phyloP scores from a whole-genome alignment of 2,797 vertebrate species.

The Centroberyx gerrardi region DNA sequence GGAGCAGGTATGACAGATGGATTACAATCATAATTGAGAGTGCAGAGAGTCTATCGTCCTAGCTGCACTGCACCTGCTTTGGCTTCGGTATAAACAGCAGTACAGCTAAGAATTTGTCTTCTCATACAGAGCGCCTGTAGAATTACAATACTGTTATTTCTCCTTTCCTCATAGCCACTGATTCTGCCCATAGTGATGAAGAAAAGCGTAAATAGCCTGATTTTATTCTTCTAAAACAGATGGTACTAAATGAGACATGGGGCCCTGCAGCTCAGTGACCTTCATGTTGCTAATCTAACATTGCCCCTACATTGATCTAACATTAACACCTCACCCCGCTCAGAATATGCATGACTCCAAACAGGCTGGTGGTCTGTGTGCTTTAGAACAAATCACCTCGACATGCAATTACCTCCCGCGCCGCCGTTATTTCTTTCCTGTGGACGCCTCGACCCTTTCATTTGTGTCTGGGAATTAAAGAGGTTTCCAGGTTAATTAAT shows the following conservation, averaged over 20 bases:
- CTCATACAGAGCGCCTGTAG: constrained; percentile 49
- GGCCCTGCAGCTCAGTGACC: constrained; percentile 70
- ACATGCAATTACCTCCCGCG: constrained; percentile 83
- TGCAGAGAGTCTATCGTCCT: constrained; percentile 69
- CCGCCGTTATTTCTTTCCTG: constrained; percentile 73
- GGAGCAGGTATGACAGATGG: constrained; percentile 82
- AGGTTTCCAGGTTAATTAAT: constrained; percentile 84
- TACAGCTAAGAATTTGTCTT: constrained; percentile 70
- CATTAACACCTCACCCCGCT: constrained; percentile 76
- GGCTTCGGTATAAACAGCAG: constrained; percentile 71
- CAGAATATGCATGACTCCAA: constrained; percentile 77
- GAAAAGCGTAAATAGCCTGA: constrained; percentile 50
- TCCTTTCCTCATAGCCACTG: constrained; percentile 16
- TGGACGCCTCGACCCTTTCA: constrained; percentile 71
- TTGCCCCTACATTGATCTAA: constrained; percentile 77
- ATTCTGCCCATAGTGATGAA: constrained; percentile 53
- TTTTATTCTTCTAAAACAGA: constrained; percentile 80
- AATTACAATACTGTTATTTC: constrained; percentile 55
- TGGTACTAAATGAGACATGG: constrained; percentile 70
- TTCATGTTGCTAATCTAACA: constrained; percentile 80
- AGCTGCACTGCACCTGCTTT: constrained; percentile 75
- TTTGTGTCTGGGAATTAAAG: constrained; percentile 77
- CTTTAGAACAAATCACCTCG: constrained; percentile 81
- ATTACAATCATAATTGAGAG: constrained; percentile 79
- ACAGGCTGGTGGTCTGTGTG: constrained; percentile 64